These are phyloP conservation scores for Dromaius novaehollandiae DNA, from an alignment of 2,113 vertebrate genomes.

Conservation along the genomic window DNA sequence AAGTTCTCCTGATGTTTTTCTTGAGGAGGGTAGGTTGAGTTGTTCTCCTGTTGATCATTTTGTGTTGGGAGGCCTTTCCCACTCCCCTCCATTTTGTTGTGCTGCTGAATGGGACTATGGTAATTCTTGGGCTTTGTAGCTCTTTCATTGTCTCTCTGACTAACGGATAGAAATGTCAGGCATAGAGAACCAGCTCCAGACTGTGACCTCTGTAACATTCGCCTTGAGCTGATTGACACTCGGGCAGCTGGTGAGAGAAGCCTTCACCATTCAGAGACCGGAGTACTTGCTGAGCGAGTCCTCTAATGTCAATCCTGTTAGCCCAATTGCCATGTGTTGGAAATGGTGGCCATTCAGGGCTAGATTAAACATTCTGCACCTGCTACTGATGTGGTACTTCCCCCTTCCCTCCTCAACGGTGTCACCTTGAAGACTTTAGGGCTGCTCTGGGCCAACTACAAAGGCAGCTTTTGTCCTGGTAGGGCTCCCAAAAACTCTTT, in stretches of 20 bases:
- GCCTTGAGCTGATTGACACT: slow-evolving; percentile 54
- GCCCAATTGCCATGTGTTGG: slow-evolving; percentile 45
- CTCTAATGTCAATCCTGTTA: slow-evolving; percentile 57
- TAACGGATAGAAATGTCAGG: slow-evolving; percentile 63
- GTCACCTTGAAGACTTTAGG: slow-evolving; percentile 41
- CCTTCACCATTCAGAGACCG: slow-evolving; percentile 57
- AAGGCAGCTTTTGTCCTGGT: slow-evolving; percentile 15
- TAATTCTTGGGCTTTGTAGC: slow-evolving; percentile 57
- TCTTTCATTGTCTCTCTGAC: slow-evolving; percentile 55
- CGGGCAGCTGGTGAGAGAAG: slow-evolving; percentile 59
- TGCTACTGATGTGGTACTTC: not conserved
- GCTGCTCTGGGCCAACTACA: not conserved
- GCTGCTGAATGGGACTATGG: slow-evolving; percentile 46
- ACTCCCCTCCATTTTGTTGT: slow-evolving; percentile 50
- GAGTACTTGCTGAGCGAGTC: slow-evolving; percentile 38
- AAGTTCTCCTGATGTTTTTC: not conserved
- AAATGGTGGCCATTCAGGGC: slow-evolving; percentile 18
- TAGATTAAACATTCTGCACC: slow-evolving; percentile 56
- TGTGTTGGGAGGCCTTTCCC: slow-evolving; percentile 43
- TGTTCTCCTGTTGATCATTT: slow-evolving; percentile 60
- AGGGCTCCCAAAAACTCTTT: not conserved
- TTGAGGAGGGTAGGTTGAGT: slow-evolving; percentile 30
- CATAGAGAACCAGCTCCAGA: slow-evolving; percentile 53
- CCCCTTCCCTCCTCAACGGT: not conserved
- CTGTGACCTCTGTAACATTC: slow-evolving; percentile 56